Conservation (phyloP, 2,113 vertebrate species). For the Gobio gobio region DNA sequence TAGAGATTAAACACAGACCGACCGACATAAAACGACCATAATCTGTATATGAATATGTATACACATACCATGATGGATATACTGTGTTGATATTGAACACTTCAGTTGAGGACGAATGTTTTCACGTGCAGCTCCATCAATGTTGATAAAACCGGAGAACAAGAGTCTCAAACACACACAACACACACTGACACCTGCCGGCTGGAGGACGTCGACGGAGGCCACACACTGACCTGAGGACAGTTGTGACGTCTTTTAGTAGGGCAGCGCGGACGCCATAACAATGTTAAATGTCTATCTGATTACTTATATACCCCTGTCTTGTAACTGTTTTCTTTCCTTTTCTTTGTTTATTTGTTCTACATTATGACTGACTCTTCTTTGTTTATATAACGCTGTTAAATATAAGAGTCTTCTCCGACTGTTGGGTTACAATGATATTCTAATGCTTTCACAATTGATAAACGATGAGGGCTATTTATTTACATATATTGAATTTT, state of each 20-base stretch:
- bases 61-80: not conserved
- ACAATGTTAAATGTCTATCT: no score
- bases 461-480: no score
- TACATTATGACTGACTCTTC: no score
- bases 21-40: not conserved
- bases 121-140: conserved; percentile 66
- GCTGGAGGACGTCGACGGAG: conserved; percentile 42
- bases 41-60: not conserved
- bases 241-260: not conserved
- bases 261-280: not conserved
- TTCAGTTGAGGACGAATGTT: not conserved
- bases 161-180: not conserved
- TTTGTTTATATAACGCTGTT: no score
- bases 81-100: not conserved
- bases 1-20: not conserved
- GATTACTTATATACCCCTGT: no score
- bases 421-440: no score
- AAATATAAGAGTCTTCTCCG: no score
- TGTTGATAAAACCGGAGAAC: conserved; percentile 52
- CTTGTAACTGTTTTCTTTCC: no score
- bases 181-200: conserved; percentile 57
- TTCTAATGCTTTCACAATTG: no score
- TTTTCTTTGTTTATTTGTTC: no score
- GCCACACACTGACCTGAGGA: no score
- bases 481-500: no score